phyloP scores from a whole-genome alignment of 35 echinoderm and acorn worm genomes.

The Ophioderma brevispina region DNA sequence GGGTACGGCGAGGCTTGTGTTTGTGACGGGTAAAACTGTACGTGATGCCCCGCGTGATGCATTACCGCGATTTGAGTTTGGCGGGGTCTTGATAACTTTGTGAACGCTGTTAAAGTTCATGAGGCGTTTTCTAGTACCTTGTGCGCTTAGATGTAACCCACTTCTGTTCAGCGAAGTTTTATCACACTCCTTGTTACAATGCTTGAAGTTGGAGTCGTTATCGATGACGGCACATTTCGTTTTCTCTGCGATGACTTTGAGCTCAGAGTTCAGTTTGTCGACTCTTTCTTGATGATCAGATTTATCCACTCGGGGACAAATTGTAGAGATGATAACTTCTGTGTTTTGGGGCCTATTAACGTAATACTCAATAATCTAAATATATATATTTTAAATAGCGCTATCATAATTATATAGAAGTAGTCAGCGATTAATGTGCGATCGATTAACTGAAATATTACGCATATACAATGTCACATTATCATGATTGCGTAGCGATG shows the following conservation, averaged over 20 bases:
- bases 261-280: neutral
- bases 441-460: too few species aligned
- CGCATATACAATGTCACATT: too few species aligned
- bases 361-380: too few species aligned
- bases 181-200: neutral
- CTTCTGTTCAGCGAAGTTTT: neutral
- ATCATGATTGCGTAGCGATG: too few species aligned
- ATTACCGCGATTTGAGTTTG: too few species aligned
- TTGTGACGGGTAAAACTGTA: too few species aligned
- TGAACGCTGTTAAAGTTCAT: neutral
- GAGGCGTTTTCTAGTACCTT: neutral
- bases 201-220: neutral
- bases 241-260: neutral
- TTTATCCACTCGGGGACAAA: neutral
- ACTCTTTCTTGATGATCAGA: neutral
- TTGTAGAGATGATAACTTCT: neutral
- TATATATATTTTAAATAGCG: too few species aligned
- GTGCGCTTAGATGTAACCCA: neutral
- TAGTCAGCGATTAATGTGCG: too few species aligned
- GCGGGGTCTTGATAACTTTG: conserved; percentile 1
- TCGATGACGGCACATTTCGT: neutral
- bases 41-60: too few species aligned
- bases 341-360: too few species aligned
- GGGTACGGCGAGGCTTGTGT: too few species aligned
- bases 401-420: too few species aligned